phyloP scores from a whole-genome alignment of 1,140 invertebrate genomes.

The Grapholita molesta region DNA sequence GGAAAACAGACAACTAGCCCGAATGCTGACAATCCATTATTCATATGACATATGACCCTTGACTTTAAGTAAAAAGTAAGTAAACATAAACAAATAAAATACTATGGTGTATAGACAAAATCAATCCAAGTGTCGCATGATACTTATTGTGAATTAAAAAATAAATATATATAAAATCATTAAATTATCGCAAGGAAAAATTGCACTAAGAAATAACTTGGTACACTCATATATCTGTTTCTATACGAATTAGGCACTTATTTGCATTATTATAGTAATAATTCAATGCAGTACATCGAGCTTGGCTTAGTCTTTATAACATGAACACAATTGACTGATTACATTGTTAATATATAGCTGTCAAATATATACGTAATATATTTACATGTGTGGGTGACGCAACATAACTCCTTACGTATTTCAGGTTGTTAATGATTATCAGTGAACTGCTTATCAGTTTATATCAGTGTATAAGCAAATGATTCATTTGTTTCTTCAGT shows the following conservation, averaged over 20 bases:
- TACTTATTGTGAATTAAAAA: neutral
- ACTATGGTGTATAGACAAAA: no score
- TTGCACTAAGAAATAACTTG: neutral
- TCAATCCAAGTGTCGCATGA: neutral
- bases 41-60: no score
- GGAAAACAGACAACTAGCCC: no score
- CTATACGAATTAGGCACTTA: constrained; percentile 7
- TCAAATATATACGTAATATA: neutral
- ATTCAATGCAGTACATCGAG: neutral
- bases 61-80: no score
- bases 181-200: neutral
- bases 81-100: no score
- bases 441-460: no score
- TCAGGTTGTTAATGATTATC: no score
- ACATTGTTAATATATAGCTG: neutral
- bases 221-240: neutral
- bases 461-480: no score
- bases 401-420: no score
- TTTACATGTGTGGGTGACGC: no score
- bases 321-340: constrained; percentile 10
- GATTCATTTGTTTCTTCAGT: no score
- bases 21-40: no score
- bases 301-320: neutral
- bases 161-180: neutral
- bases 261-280: constrained; percentile 13